Percentiles rank a stretch among this genome's conserved stretches.
Evolutionary conservation across 2,888 invertebrate genomes (phyloP).

Genomic region (Creontiades dilutus): DNA sequence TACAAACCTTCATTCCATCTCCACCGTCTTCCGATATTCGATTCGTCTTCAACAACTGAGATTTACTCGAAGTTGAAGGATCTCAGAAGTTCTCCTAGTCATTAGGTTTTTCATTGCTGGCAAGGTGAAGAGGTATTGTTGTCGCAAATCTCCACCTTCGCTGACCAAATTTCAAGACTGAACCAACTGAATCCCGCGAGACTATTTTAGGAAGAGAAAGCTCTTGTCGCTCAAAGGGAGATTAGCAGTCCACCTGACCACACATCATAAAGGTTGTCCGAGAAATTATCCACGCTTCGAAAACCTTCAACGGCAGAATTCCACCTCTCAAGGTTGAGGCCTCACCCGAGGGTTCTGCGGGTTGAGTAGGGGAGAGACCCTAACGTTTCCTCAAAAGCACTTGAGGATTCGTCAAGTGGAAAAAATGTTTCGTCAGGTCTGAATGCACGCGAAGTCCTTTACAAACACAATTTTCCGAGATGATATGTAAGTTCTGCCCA

Average conservation of each 20-base stretch:
- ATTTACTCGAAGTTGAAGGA: too few relatives aligned
- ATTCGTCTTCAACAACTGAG: too few relatives aligned
- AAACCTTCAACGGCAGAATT: slow-evolving; percentile 23
- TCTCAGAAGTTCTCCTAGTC: too few relatives aligned
- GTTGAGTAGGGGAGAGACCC: background rate
- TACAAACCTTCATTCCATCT: too few relatives aligned
- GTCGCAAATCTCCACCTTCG: background rate
- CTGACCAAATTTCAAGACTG: background rate
- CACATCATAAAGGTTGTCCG: slow-evolving; percentile 39
- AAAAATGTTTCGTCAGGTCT: slow-evolving; percentile 20
- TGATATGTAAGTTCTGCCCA: background rate
- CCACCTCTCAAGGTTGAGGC: background rate
- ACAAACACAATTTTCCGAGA: background rate
- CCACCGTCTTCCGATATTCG: too few relatives aligned
- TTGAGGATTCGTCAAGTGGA: background rate
- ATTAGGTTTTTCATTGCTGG: too few relatives aligned
- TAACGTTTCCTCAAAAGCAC: background rate
- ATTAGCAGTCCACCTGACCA: slow-evolving; percentile 24
- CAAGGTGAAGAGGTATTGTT: background rate
- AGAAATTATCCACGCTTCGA: slow-evolving; percentile 32
- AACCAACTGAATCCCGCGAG: background rate
- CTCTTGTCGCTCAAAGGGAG: slow-evolving; percentile 27
- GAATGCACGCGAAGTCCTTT: background rate
- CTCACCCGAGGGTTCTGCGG: background rate
- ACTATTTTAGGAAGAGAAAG: background rate